Conservation (phyloP, 2,888 invertebrate genomes). For the Cheilosia impressa region DNA sequence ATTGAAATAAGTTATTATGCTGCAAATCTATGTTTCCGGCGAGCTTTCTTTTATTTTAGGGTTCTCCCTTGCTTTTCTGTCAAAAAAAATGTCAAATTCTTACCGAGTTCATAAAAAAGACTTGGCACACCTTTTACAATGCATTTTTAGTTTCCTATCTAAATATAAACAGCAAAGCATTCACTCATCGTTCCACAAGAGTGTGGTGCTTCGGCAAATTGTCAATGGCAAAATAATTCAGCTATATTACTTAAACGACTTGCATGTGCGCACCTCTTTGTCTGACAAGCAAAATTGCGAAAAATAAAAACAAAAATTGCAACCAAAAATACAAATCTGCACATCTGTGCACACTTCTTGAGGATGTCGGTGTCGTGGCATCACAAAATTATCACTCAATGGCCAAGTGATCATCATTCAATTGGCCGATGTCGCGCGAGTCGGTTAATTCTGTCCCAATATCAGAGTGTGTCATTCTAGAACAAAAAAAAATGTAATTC, state of each 20-base stretch:
- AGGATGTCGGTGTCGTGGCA: conserved; percentile 1
- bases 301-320: neutral
- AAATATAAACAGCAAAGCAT: neutral
- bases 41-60: neutral
- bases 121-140: conserved; percentile 23
- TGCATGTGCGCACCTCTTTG: conserved; percentile 36
- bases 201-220: conserved; percentile 1
- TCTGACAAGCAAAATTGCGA: conserved; percentile 10
- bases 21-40: neutral
- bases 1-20: neutral
- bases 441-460: neutral
- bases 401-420: conserved; percentile 56
- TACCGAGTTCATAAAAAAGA: conserved; percentile 6
- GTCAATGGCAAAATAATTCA: conserved; percentile 10
- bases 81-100: neutral
- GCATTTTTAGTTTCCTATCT: neutral
- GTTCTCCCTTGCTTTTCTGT: neutral
- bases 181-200: conserved; percentile 31
- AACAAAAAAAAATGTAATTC: neutral
- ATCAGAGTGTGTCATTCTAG: neutral
- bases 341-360: conserved; percentile 38
- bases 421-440: conserved; percentile 20
- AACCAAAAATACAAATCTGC: conserved; percentile 19
- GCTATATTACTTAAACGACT: conserved; percentile 17
- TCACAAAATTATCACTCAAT: conserved; percentile 52